Base-by-base conservation (phyloP, 1,140 invertebrate genomes). In the Globodera ellingtonae region DNA sequence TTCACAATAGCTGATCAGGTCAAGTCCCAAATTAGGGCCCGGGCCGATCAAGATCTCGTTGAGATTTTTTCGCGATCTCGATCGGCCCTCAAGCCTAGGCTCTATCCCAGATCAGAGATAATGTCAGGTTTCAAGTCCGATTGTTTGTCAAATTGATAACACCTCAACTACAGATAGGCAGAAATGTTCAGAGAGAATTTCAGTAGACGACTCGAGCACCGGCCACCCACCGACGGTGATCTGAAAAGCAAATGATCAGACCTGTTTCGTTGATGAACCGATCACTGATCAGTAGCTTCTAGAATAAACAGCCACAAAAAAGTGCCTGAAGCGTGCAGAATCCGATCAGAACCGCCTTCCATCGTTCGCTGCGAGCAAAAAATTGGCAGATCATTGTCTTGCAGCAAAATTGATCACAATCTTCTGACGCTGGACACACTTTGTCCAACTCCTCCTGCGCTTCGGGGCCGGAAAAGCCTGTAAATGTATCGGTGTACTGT, bases 151-250 rank as follows among this genome's bases (percentile, higher is more conserved):
- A 3, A 35, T 35, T 35, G 35, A 35, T 35, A 52, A 0, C 50
- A 62, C 56, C 18, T 70, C 67, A 47, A 47, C 67, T 6, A 70
- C 9, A 70, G 67, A 44, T 3, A 6, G 8, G 6, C 67, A 6
- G 18, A 70, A 70, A 47, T 70, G 67, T 47, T 70, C 67, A 21
- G 67, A 70, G 35, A 70, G 67, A 44, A 70, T 70, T 47, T 70
- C 67, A 10, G 46, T 47, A 10, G 67, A 70, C 67, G 67, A 70
- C 67, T 70, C 67, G 35, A 70, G 46, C 24, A 70, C 46, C 9
- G 67, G 67, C 67, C 67, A 70, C 13, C 67, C 67, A 47, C 67
- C 67, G 24, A 70, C 67, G 3, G 67, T 70, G 24, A 70, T 70
- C 67, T 70, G 9, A 0, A 69, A 44, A 69, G 10, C 8, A 52